Base-by-base conservation (phyloP, 2,888 invertebrate species). In the Leptopterna dolabrata region DNA sequence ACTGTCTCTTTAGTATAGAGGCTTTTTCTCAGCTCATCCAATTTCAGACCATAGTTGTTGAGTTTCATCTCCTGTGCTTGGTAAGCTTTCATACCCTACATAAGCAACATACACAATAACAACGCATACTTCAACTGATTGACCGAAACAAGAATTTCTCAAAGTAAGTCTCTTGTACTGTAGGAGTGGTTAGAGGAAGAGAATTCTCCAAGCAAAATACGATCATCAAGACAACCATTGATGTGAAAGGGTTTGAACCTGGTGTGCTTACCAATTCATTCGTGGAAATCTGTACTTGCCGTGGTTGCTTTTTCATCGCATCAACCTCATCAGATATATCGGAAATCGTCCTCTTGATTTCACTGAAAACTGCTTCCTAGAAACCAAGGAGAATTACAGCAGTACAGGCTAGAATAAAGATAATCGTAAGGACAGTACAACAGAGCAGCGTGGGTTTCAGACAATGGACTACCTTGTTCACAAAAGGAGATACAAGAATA, bases 1-100 rank as follows among this genome's bases (percentile, higher is more conserved):
- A 86, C 45, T 4, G 45, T 82, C 24, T 90, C 88, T 73, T 88
- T 88, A 51, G 89, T 88, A 16, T 86, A 71, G 9, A 89, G 70
- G 6, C 82, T 81, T 86, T 76, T 88, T 87, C 87, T 87, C 16
- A 89, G 45, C 76, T 89, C 89, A 51, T 88, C 83, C 36, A 90
- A 81, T 86, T 89, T 89, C 27, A 85, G 85, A 82, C 89, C 90
- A 55, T 89, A 89, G 41, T 51, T 87, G 29, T 78, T 80, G 6
- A 89, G 76, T 78, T 88, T 88, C 29, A 76, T 19, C 45, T 89
- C 89, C 30, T 89, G 89, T n/a, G 86, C 89, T 85, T 89, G 86
- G 41, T 87, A 88, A 24, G 88, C 89, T 47, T 87, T 87, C 51
- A 88, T 55, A 0, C 86, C 80, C 88, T 88, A 19, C 3, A 78